A percentile compares a stretch with the other conserved stretches of the same genome.
These are phyloP conservation scores for Motacilla tschutschensis DNA, from an alignment of 2,113 vertebrate genomes.

Conservation along the genomic window DNA sequence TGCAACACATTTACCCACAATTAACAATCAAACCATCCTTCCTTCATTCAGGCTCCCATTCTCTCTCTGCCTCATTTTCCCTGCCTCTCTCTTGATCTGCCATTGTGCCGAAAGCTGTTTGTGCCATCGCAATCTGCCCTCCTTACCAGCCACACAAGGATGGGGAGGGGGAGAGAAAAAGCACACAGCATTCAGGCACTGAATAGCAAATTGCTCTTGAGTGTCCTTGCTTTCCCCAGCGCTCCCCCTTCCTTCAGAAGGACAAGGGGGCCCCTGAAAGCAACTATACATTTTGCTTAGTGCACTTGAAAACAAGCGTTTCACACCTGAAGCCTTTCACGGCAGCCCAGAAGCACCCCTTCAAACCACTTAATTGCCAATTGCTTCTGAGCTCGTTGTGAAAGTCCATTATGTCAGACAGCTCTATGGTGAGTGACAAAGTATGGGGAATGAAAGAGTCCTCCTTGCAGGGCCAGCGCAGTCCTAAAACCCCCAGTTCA, in stretches of 20 bases:
- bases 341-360: slow-evolving; percentile 92
- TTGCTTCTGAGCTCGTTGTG: slow-evolving; percentile 92
- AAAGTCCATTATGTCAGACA: slow-evolving; percentile 90
- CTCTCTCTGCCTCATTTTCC: slow-evolving; percentile 85
- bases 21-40: slow-evolving; percentile 91
- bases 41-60: slow-evolving; percentile 77
- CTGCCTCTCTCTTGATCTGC: slow-evolving; percentile 84
- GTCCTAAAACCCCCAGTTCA: slow-evolving; percentile 84
- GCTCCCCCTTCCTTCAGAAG: slow-evolving; percentile 76
- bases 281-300: slow-evolving; percentile 94
- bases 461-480: slow-evolving; percentile 83
- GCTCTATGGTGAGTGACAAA: slow-evolving; percentile 87
- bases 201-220: slow-evolving; percentile 99
- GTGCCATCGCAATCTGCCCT: slow-evolving; percentile 85
- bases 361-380: slow-evolving; percentile 99
- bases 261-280: slow-evolving; percentile 93
- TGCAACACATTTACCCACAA: slow-evolving; percentile 90
- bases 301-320: slow-evolving; percentile 98
- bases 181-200: slow-evolving; percentile 87
- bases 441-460: slow-evolving; percentile 91
- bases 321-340: slow-evolving; percentile 99
- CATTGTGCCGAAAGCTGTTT: slow-evolving; percentile 91
- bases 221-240: slow-evolving; percentile 87
- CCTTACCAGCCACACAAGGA: slow-evolving; percentile 81
- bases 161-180: slow-evolving; percentile 74